Conservation (phyloP, 2,113 vertebrate genomes). For the Electrona antarctica region DNA sequence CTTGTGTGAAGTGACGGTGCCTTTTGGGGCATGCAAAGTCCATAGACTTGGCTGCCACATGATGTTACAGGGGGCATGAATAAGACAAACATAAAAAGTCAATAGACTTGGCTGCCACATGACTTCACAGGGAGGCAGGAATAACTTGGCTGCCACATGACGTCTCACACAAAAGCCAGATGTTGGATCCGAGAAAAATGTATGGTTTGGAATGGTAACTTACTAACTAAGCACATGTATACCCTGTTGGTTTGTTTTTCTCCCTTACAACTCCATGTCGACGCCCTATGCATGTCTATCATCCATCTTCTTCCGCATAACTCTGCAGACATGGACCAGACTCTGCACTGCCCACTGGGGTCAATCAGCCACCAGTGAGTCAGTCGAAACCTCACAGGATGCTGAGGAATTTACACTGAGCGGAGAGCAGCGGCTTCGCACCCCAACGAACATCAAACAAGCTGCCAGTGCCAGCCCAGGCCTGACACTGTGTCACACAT, state of each 20-base stretch:
- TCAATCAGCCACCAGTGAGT: slow-evolving; percentile 39
- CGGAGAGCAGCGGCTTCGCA: neutral
- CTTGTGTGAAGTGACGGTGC: no score
- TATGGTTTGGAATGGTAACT: no score
- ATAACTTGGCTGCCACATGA: no score
- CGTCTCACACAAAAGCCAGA: no score
- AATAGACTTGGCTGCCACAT: no score
- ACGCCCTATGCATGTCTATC: neutral
- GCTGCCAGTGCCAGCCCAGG: slow-evolving; percentile 4
- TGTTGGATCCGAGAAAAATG: no score
- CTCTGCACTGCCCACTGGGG: slow-evolving; percentile 15
- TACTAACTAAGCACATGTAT: no score
- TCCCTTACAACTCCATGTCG: neutral
- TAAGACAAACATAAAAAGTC: no score
- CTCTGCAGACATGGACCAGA: slow-evolving; percentile 26
- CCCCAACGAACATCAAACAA: slow-evolving; percentile 21
- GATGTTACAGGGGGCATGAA: no score
- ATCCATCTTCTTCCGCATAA: slow-evolving; percentile 12
- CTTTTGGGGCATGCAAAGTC: no score
- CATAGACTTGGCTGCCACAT: no score
- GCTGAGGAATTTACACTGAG: slow-evolving; percentile 52
- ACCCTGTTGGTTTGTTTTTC: neutral
- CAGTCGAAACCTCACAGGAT: slow-evolving; percentile 38
- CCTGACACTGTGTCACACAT: slow-evolving; percentile 16
- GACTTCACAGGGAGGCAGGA: no score